Percentiles rank a stretch among this genome's conserved stretches.
Conservation (phyloP, 2,888 invertebrate species). For the Apamea epomidion region DNA sequence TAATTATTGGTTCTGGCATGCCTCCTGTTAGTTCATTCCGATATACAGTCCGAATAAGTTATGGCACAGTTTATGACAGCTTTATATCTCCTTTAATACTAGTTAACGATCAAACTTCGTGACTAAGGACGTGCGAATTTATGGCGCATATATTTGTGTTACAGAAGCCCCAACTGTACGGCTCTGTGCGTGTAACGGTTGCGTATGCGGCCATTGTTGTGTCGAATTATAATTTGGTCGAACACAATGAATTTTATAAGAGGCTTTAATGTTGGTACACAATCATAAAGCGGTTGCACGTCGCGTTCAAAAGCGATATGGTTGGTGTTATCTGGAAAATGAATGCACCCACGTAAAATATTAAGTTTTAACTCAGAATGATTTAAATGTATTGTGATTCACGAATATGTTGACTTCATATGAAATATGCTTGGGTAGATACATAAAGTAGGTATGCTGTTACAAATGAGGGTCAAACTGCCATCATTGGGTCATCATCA, state of each 20-base stretch:
- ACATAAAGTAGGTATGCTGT: conserved; percentile 14
- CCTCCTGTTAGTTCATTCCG: conserved; percentile 51
- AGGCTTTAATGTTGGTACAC: conserved; percentile 47
- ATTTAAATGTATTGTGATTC: conserved; percentile 37
- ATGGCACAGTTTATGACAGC: conserved; percentile 71
- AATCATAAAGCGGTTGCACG: conserved; percentile 51
- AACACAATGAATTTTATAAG: conserved; percentile 47
- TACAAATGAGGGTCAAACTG: conserved; percentile 40
- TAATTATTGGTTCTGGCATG: conserved; percentile 36
- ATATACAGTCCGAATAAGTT: conserved; percentile 67
- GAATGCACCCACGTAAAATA: conserved; percentile 53
- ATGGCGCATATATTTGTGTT: conserved; percentile 65
- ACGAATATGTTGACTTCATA: not conserved
- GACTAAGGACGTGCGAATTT: conserved; percentile 71
- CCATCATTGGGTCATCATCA: conserved; percentile 44
- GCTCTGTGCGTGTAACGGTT: conserved; percentile 31
- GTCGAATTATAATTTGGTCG: conserved; percentile 39
- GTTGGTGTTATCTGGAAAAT: conserved; percentile 59
- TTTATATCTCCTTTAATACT: conserved; percentile 73
- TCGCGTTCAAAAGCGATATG: conserved; percentile 51
- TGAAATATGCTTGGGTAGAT: conserved; percentile 19
- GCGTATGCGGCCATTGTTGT: conserved; percentile 29
- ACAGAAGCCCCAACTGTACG: conserved; percentile 45
- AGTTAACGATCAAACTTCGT: conserved; percentile 75
- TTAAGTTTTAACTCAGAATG: conserved; percentile 53